A percentile compares a stretch with the other conserved stretches of the same genome.
Conservation (phyloP, 2,888 invertebrate genomes). For the Ennomos erosarius region DNA sequence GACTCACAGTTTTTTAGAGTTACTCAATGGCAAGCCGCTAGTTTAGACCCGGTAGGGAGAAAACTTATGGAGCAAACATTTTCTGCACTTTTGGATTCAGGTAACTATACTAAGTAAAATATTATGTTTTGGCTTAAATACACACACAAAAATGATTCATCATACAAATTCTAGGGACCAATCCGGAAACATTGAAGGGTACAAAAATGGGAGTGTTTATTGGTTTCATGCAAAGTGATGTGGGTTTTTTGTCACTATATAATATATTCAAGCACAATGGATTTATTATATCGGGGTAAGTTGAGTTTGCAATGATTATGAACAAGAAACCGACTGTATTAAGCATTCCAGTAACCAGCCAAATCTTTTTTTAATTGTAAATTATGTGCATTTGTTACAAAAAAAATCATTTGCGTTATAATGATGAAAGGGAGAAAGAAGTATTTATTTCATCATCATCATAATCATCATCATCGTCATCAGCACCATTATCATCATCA, state of each 20-base stretch:
- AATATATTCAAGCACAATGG: background rate
- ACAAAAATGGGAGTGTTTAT: constrained; percentile 14
- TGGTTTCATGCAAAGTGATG: background rate
- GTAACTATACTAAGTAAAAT: constrained; percentile 42
- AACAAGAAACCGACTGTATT: too few species aligned
- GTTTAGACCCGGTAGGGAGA: constrained; percentile 88
- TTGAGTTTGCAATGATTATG: background rate
- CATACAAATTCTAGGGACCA: constrained; percentile 3
- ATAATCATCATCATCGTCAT: too few species aligned
- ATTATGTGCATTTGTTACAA: too few species aligned
- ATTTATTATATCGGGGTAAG: constrained; percentile 15
- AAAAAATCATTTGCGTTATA: too few species aligned
- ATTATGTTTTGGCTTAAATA: too few species aligned
- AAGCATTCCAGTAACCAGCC: too few species aligned
- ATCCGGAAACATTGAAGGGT: constrained; percentile 13
- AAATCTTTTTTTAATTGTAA: too few species aligned
- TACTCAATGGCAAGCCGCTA: constrained; percentile 85
- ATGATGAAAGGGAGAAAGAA: too few species aligned
- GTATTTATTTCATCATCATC: too few species aligned
- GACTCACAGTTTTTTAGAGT: constrained; percentile 89
- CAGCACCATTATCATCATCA: too few species aligned
- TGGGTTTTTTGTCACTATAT: background rate
- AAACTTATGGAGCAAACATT: constrained; percentile 88
- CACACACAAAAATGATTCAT: too few species aligned
- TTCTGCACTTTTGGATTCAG: constrained; percentile 88